Base-by-base conservation (phyloP, 2,888 invertebrate genomes). In the Hydrotaea diabolus region DNA sequence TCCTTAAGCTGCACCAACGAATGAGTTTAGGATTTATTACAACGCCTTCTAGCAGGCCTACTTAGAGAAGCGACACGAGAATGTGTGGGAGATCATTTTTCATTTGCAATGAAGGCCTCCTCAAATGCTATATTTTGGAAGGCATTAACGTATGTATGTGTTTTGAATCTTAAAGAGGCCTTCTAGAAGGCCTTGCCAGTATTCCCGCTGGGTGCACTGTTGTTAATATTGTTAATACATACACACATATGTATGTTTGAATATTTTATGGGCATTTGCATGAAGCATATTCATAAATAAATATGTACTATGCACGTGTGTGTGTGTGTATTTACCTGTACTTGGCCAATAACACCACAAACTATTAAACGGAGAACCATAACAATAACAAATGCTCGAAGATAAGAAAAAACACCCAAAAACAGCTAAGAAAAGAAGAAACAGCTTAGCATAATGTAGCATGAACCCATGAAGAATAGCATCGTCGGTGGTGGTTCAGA, bases 291-390 rank as follows among this genome's bases (percentile, higher is more conserved):
- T 13, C 26, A 59, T 1, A 59, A 23, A 59, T 26, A 59, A 13
- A 59, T 59, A 59, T 13, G 13, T 55, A 55, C 19, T 21, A 55
- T 55, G 21, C 0, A 19, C 17, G 8, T 57, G 21, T 11, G 55
- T 57, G 21, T 57, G 21, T 57, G 8, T 62, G 39, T 36, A 62
- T 43, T 57, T 64, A 59, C 49, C 71, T 84, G 84, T 78, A 81
- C 77, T 84, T 84, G 80, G 80, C 77, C 74, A 81, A 74, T 49
- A 71, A 74, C 46, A 17, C 59, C 15, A 64, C 15, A 13, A 57
- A 66, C 59, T 26, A 64, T 19, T n/a, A 57, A 66, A 21, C 77
- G 69, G 23, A 82, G 23, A 57, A 77, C 59, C 66, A 69, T 69
- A 55, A 80, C 80, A 77, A 81, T 66, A 75, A 75, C 59, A 39